phyloP scores from a whole-genome alignment of 2,113 vertebrate genomes.

The Leptosomus discolor region DNA sequence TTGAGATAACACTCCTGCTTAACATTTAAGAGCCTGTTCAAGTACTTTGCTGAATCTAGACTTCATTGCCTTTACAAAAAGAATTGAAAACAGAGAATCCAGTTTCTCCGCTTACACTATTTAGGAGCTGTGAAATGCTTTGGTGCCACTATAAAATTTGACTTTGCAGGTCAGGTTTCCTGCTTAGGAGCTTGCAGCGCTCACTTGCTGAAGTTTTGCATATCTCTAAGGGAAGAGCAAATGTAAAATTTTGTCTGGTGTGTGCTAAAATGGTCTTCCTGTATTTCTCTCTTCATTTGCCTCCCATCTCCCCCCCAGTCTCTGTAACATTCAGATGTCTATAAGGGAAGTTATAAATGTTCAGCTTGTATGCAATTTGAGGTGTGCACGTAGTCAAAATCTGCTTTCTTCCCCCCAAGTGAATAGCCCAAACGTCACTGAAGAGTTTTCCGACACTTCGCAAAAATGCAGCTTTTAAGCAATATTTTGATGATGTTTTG shows the following conservation, averaged over 20 bases:
- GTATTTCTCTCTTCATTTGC: neutral
- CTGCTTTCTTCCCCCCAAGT: neutral
- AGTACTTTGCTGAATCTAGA: neutral
- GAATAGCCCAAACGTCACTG: neutral
- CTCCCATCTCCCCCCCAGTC: neutral
- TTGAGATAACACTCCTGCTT: neutral
- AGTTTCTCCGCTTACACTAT: neutral
- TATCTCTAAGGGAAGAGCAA: neutral
- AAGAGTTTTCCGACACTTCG: neutral
- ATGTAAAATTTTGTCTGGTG: neutral
- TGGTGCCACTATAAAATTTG: neutral
- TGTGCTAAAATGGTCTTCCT: neutral
- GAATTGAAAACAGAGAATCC: neutral
- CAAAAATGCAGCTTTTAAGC: neutral
- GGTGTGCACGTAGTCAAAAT: neutral
- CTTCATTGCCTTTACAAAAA: neutral
- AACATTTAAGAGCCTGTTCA: neutral
- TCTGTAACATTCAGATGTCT: neutral
- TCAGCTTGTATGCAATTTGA: neutral
- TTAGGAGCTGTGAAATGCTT: neutral
- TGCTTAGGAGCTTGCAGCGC: neutral
- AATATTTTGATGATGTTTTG: constrained; percentile 4
- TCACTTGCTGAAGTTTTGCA: neutral
- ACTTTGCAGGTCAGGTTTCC: neutral
- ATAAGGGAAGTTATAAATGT: neutral